Evolutionary conservation across 1,140 invertebrate species (phyloP), one percentile per base, ranked within the genome.

Genomic region (Procambarus virginalis): DNA sequence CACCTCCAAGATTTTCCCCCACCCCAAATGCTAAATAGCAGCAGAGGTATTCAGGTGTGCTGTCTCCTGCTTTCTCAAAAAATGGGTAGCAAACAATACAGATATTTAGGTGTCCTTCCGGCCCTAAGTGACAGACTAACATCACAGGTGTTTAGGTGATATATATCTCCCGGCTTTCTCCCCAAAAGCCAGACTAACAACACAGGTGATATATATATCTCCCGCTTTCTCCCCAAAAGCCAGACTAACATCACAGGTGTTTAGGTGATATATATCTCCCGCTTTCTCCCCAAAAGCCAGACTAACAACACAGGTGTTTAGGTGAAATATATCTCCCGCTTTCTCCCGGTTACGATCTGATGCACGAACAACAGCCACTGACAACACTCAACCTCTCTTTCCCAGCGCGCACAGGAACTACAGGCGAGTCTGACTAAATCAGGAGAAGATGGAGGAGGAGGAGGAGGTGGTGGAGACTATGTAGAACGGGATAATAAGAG

Each of bases 371-470:
- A 84, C 88, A 34, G 34, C 34, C 34, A 84, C 81, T 89, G 88
- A 89, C 88, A 89, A 76, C 75, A 89, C 79, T 83, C 81, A 76
- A 84, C 70, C 82, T 89, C 79, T 89, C 88, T 89, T 89, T 84
- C 88, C 81, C 88, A 89, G 88, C 88, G 88, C 49, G 88, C 88
- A 84, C 88, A 89, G 81, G 88, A 89, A 22, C 73, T 68, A 84
- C 88, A 89, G 88, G 88, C 88, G 88, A 89, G 88, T 89, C 84
- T 84, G 64, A 80, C 64, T 77, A 64, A 80, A 60, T 34, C 48
- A 46, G 58, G 22, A 58, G 60, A 22, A 88, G 79, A 22, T 82
- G 60, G 49, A 83, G 55, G 78, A 76, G 14, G 12, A 75, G 46
- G 68, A 84, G 12, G 51, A 51, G 20, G 79, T 3, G 3, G 48